phyloP scores from a whole-genome alignment of 1,140 invertebrate species.

The Metaphire vulgaris region DNA sequence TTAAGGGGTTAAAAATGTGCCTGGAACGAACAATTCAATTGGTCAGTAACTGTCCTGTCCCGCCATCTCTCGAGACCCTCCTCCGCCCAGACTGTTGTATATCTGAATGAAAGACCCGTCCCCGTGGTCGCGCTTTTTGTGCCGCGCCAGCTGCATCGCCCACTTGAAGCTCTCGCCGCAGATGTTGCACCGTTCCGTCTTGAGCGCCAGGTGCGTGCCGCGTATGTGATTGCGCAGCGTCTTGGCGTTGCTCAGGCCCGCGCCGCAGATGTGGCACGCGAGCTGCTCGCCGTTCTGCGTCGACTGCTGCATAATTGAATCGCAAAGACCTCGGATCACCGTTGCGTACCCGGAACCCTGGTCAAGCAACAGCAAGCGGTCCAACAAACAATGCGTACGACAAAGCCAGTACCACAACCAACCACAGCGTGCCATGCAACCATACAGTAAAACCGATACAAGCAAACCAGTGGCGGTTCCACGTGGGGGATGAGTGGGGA shows the following conservation, averaged over 20 bases:
- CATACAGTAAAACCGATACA: no score
- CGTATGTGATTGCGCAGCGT: conserved; percentile 16
- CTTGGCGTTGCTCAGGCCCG: conserved; percentile 14
- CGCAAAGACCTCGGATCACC: background rate
- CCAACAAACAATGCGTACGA: no score
- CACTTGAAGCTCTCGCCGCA: conserved; percentile 22
- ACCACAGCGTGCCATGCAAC: no score
- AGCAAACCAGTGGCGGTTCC: no score
- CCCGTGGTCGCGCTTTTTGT: conserved; percentile 20
- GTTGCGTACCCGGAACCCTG: background rate
- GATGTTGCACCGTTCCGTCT: conserved; percentile 14
- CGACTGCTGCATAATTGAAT: background rate
- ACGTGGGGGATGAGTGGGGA: no score
- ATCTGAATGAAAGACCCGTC: conserved; percentile 10
- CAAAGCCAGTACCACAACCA: no score
- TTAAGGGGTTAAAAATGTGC: no score
- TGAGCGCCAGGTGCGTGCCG: conserved; percentile 16
- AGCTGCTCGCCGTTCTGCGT: background rate
- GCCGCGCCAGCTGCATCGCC: conserved; percentile 19
- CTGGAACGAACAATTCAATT: no score
- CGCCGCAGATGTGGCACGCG: conserved; percentile 15
- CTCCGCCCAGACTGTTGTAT: background rate
- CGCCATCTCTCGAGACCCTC: background rate
- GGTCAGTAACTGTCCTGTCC: no score
- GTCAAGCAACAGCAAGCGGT: no score